A percentile compares a stretch with the other conserved stretches of the same genome.
phyloP scores from a whole-genome alignment of 2,113 vertebrate species.

The Cyprinodon variegatus region DNA sequence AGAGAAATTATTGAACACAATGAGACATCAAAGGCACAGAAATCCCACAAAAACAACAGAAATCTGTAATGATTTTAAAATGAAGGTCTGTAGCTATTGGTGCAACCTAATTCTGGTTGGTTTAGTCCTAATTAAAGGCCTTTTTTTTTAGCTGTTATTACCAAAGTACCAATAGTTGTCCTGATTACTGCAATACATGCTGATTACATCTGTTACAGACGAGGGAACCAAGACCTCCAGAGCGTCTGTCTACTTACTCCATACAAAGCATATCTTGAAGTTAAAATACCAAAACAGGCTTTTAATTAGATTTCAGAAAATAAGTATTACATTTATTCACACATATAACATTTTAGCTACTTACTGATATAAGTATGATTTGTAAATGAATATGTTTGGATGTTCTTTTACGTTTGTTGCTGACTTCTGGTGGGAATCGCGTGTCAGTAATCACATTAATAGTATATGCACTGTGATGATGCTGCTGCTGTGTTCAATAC shows the following conservation, averaged over 20 bases:
- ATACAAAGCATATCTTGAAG: background rate
- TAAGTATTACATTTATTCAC: no score
- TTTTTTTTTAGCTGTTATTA: background rate
- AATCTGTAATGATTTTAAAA: background rate
- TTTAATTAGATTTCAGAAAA: no score
- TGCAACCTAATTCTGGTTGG: no score
- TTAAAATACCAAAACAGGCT: background rate
- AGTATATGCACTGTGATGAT: background rate
- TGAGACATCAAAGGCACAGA: background rate
- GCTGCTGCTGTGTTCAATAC: background rate
- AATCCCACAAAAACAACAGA: background rate
- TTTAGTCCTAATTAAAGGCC: background rate
- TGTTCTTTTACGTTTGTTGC: background rate
- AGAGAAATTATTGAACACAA: no score
- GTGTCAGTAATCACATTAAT: background rate
- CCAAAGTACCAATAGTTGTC: no score
- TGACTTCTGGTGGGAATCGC: no score
- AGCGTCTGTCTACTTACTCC: background rate
- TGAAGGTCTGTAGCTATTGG: background rate
- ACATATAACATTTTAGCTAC: no score
- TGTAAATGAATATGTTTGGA: background rate
- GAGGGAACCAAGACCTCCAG: background rate
- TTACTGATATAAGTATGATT: no score
- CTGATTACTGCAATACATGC: background rate
- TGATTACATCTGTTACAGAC: background rate